A percentile compares a stretch with the other conserved stretches of the same genome.
Conservation (phyloP, 2,113 vertebrate species). For the Hydrolagus affinis region DNA sequence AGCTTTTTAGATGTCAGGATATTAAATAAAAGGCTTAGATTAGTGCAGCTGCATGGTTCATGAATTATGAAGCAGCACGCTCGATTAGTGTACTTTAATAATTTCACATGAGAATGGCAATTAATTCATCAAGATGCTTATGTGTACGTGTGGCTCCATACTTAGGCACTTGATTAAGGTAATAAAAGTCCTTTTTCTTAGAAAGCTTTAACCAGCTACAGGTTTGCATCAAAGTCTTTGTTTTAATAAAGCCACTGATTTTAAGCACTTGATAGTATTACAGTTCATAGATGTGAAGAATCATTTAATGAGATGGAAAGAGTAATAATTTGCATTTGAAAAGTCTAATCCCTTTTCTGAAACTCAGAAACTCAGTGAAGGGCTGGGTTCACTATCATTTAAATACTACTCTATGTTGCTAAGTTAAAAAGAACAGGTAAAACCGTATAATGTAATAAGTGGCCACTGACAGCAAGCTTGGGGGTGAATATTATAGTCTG, state of each 20-base stretch:
- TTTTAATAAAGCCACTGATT: slow-evolving; percentile 20
- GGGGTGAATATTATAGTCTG: too few relatives aligned
- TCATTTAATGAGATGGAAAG: slow-evolving; percentile 8
- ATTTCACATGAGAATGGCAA: slow-evolving; percentile 49
- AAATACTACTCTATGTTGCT: too few relatives aligned
- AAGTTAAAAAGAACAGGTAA: too few relatives aligned
- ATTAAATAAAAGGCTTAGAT: slow-evolving; percentile 57
- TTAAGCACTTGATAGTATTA: neutral
- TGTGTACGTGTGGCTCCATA: slow-evolving; percentile 38
- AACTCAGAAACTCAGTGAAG: too few relatives aligned
- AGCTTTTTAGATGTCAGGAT: slow-evolving; percentile 56
- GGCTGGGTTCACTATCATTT: too few relatives aligned
- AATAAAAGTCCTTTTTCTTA: slow-evolving; percentile 42
- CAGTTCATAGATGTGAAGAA: neutral
- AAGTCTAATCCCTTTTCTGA: too few relatives aligned
- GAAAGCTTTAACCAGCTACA: slow-evolving; percentile 42
- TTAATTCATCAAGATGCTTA: slow-evolving; percentile 50
- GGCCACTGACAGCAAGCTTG: too few relatives aligned
- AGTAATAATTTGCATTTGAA: slow-evolving; percentile 3
- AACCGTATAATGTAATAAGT: too few relatives aligned
- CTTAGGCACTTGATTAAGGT: slow-evolving; percentile 44
- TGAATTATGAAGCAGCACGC: slow-evolving; percentile 59
- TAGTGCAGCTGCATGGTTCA: slow-evolving; percentile 49
- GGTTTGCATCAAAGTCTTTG: neutral
- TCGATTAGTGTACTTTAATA: slow-evolving; percentile 51